Base-by-base conservation (phyloP, 2,888 invertebrate genomes). In the Ligdia adustata region DNA sequence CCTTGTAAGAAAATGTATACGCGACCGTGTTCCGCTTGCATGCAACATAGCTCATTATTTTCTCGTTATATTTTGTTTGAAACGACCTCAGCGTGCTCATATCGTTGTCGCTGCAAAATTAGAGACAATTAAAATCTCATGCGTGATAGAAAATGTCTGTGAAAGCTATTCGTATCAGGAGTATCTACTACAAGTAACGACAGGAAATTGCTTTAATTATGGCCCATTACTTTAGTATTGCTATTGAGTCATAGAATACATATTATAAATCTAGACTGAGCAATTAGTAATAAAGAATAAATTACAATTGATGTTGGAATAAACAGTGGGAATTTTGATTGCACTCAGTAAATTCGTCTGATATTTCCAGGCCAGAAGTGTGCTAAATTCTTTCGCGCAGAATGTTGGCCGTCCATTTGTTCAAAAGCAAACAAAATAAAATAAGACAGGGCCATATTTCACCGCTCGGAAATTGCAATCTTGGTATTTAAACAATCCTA, bases 401-500 rank as follows among this genome's bases (percentile, higher is more conserved):
- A 35, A 47, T 31, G 15, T 34, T 13, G 26, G 31, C 9, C 47
- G 22, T 29, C 34, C 33, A 27, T 15, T 35, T 14, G 27, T 27
- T 31, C 14, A 11, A 27, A 31, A 42, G 42, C 48, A 15, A 42
- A 50, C 52, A 72, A 58, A 68, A 68, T 64, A 73, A 62, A 69
- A 64, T 48, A 65, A 64, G 31, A 44, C 51, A 58, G 46, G 53
- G 59, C 65, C 70, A 74, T 76, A 77, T 75, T 63, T 77, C 74
- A 75, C 72, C 55, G 58, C 59, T 60, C 64, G 9, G 60, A 57
- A 51, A 66, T 44, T 50, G 66, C 66, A 67, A 69, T 71, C 67
- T 55, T 35, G 61, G 61, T 70, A 78, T 79, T 79, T 69, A 64
- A 78, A 72, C 78, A 76, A 77, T 79, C 70, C 75, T 77, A 77